These are phyloP conservation scores for Notarius quadriscutis DNA, from an alignment of 2,113 vertebrate genomes.

Conservation along the genomic window DNA sequence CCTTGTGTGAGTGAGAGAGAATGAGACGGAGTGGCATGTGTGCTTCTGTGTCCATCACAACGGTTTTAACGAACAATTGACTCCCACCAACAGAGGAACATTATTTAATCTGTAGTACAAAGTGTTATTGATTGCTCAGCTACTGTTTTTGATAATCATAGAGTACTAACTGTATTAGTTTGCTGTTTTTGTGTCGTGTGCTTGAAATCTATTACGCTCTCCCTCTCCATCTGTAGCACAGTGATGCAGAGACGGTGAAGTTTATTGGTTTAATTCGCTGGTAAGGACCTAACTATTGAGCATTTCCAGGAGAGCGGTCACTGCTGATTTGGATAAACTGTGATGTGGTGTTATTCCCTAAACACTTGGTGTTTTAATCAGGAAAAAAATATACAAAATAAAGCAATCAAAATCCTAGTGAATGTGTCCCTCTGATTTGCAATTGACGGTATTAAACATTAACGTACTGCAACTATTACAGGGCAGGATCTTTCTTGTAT, in stretches of 20 bases:
- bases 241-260: slow-evolving; percentile 43
- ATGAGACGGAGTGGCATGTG: not conserved
- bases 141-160: slow-evolving; percentile 54
- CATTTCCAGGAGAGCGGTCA: slow-evolving; percentile 57
- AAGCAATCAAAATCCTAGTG: slow-evolving; percentile 55
- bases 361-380: slow-evolving; percentile 71
- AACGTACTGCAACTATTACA: too few relatives aligned
- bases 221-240: slow-evolving; percentile 39
- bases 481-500: too few relatives aligned
- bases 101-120: slow-evolving; percentile 49
- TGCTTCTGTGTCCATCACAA: slow-evolving; percentile 23
- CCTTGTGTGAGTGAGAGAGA: not conserved
- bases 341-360: slow-evolving; percentile 68
- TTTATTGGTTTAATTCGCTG: slow-evolving; percentile 31
- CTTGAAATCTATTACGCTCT: slow-evolving; percentile 59
- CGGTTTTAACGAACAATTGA: slow-evolving; percentile 32
- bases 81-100: slow-evolving; percentile 40
- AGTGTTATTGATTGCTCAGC: slow-evolving; percentile 41
- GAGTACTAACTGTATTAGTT: slow-evolving; percentile 58
- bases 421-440: slow-evolving; percentile 26
- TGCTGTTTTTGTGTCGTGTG: slow-evolving; percentile 64
- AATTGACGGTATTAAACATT: too few relatives aligned
- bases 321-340: slow-evolving; percentile 66
- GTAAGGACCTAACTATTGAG: slow-evolving; percentile 57
- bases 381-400: slow-evolving; percentile 60